Evolutionary conservation across 1,140 invertebrate genomes (phyloP).

Genomic region (Cheumatopsyche charites): DNA sequence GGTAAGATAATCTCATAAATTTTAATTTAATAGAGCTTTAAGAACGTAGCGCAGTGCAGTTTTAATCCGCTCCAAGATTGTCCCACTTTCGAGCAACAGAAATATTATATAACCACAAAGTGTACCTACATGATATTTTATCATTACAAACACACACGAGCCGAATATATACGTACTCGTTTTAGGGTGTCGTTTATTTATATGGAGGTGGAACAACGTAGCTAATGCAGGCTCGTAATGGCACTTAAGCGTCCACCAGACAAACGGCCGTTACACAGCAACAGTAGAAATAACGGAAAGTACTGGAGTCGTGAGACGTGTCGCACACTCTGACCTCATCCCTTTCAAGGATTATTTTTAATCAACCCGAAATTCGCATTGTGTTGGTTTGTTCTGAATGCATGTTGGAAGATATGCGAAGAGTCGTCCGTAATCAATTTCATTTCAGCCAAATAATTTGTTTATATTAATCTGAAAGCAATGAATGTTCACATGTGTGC

Average conservation of each 20-base stretch:
- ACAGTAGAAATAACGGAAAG: slow-evolving; percentile 17
- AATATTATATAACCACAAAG: too few species aligned
- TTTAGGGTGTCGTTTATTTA: slow-evolving; percentile 19
- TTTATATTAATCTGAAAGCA: too few species aligned
- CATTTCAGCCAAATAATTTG: too few species aligned
- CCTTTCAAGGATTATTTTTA: slow-evolving; percentile 3
- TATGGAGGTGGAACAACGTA: slow-evolving; percentile 12
- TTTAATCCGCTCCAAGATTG: too few species aligned
- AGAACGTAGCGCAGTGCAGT: too few species aligned
- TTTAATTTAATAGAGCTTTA: too few species aligned
- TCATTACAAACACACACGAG: not conserved
- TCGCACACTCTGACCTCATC: not conserved
- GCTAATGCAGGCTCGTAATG: slow-evolving; percentile 30
- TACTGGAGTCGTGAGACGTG: slow-evolving; percentile 3
- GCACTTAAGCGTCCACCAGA: slow-evolving; percentile 31
- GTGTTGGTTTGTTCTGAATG: too few species aligned
- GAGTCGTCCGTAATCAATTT: too few species aligned
- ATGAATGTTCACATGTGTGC: too few species aligned
- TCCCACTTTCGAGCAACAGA: too few species aligned
- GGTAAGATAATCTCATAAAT: too few species aligned
- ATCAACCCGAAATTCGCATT: slow-evolving; percentile 2
- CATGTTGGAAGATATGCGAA: too few species aligned
- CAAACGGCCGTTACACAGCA: slow-evolving; percentile 24
- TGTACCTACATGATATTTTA: not conserved
- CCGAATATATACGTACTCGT: not conserved